phyloP scores from a whole-genome alignment of 2,888 invertebrate genomes.

The Onchidella celtica region DNA sequence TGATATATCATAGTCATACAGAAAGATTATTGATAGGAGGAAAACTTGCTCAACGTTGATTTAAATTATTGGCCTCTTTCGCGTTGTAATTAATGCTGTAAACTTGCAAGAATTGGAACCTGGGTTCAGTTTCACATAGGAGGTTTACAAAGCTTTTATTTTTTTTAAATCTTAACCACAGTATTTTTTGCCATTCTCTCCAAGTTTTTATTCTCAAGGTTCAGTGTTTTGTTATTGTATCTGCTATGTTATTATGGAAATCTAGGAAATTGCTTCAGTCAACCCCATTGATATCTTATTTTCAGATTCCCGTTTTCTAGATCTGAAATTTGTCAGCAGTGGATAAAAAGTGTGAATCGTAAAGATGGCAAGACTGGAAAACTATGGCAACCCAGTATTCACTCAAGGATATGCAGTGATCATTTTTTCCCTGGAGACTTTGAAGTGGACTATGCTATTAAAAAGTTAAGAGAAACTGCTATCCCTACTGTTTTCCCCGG shows the following conservation, averaged over 20 bases:
- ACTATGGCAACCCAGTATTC: neutral
- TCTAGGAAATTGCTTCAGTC: neutral
- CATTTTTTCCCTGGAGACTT: slow-evolving; percentile 4
- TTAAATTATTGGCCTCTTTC: no score
- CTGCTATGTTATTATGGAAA: neutral
- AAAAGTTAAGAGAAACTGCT: neutral
- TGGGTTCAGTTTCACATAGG: neutral
- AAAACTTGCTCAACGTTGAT: neutral
- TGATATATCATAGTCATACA: neutral
- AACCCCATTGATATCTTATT: neutral
- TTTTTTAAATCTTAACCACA: neutral
- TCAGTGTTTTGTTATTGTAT: neutral
- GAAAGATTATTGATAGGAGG: neutral
- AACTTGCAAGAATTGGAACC: neutral
- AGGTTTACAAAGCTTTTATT: neutral
- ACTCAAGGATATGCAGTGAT: slow-evolving; percentile 10
- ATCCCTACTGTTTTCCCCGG: neutral
- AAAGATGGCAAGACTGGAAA: neutral
- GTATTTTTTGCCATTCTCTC: neutral
- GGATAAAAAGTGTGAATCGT: neutral
- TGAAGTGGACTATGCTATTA: neutral
- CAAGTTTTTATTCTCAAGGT: neutral
- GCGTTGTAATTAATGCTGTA: neutral
- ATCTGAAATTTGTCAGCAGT: neutral
- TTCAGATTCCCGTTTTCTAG: neutral